These are phyloP conservation scores for Spizaetus ornatus DNA, from an alignment of 2,113 vertebrate genomes.

Conservation along the genomic window DNA sequence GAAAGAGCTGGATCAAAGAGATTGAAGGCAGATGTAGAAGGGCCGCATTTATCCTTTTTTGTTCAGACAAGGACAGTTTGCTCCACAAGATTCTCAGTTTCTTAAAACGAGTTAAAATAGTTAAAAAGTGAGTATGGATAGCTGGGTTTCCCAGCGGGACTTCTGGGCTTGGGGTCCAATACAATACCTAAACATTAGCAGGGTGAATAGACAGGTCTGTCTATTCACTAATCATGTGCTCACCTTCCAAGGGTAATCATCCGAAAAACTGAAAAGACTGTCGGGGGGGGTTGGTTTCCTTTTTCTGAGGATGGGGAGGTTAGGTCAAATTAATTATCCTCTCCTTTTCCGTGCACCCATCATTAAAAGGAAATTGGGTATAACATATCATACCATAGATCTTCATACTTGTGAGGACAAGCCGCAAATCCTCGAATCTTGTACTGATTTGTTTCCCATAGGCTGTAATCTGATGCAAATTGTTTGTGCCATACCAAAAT, in stretches of 20 bases:
- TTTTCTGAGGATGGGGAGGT: not conserved
- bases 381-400: not conserved
- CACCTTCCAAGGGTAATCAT: not conserved
- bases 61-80: not conserved
- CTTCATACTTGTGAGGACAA: not conserved
- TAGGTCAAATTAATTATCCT: not conserved
- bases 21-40: not conserved
- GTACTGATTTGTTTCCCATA: not conserved
- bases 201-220: not conserved
- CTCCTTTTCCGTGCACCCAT: not conserved
- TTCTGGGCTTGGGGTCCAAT: not conserved
- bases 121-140: not conserved
- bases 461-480: not conserved
- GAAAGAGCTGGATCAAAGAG: not conserved
- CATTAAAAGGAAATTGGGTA: not conserved
- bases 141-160: not conserved
- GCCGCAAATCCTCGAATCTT: not conserved
- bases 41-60: not conserved
- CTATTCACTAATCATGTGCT: not conserved
- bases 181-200: not conserved
- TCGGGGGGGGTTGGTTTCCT: not conserved
- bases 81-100: not conserved
- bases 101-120: not conserved
- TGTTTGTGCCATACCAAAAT: not conserved
- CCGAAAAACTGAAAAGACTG: not conserved